Conservation (phyloP, 2,888 invertebrate genomes). For the Drosophila anomelani region DNA sequence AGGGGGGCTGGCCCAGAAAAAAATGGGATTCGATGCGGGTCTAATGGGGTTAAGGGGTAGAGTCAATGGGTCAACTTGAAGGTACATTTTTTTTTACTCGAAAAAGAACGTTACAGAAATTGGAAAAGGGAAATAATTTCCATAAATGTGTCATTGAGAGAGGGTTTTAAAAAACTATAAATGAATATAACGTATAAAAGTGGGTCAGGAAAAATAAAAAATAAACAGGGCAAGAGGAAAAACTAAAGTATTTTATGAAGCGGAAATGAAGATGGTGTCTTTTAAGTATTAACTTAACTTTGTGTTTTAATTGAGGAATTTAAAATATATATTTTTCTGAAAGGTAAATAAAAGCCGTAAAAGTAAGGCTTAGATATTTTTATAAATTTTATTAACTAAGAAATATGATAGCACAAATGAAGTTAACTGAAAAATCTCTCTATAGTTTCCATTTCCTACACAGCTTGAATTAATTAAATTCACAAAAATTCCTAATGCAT, state of each 20-base stretch:
- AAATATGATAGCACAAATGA: too few relatives aligned
- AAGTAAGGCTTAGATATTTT: too few relatives aligned
- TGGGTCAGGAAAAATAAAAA: not conserved
- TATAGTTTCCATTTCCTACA: too few relatives aligned
- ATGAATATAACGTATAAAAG: conserved; percentile 12
- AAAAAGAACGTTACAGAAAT: conserved; percentile 10
- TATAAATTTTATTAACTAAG: too few relatives aligned
- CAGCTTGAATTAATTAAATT: not conserved
- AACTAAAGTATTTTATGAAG: not conserved
- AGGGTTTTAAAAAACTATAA: conserved; percentile 19
- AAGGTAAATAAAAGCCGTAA: too few relatives aligned
- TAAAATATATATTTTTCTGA: not conserved
- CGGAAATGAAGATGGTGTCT: not conserved
- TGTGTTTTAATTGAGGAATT: not conserved
- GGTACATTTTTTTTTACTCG: conserved; percentile 16
- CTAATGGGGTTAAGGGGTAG: conserved; percentile 37
- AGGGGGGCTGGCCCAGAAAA: conserved; percentile 8
- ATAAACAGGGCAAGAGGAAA: not conserved
- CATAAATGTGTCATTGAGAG: conserved; percentile 27
- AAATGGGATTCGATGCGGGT: conserved; percentile 8
- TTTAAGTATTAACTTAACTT: not conserved
- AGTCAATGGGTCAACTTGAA: conserved; percentile 26
- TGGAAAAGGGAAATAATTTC: conserved; percentile 31
- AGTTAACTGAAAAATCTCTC: too few relatives aligned
- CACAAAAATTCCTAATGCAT: conserved; percentile 1